Conservation (phyloP, 2,113 vertebrate species). For the Oceanites oceanicus region DNA sequence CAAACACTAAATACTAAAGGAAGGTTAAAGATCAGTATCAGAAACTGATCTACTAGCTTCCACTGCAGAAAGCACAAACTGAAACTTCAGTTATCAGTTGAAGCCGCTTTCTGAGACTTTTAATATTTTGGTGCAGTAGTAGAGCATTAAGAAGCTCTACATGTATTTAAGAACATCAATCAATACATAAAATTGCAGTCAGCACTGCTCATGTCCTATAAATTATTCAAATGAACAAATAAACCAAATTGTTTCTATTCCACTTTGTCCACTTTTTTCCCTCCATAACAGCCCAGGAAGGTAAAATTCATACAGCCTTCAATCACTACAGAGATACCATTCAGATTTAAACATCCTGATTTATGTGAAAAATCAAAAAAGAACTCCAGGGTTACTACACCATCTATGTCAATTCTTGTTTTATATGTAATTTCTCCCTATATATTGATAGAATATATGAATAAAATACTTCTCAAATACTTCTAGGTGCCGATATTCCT, state of each 20-base stretch:
- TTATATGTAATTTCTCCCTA: neutral
- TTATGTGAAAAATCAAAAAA: neutral
- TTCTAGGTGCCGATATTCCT: neutral
- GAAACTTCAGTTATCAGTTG: neutral
- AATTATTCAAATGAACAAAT: neutral
- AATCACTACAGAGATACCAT: neutral
- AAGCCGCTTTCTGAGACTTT: neutral
- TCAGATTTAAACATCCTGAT: neutral
- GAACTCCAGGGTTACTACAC: neutral
- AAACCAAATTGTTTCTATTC: neutral
- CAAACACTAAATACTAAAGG: neutral
- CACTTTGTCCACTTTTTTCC: too few relatives aligned
- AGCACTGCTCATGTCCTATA: neutral
- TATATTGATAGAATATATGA: neutral
- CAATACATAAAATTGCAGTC: neutral
- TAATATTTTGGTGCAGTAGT: neutral
- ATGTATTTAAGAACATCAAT: neutral
- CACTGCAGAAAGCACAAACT: neutral
- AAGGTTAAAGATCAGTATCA: neutral
- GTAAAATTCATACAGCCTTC: neutral
- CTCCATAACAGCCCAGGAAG: too few relatives aligned
- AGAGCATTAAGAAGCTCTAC: neutral
- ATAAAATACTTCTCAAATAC: neutral
- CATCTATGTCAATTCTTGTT: neutral
- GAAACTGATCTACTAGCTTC: neutral